phyloP scores from a whole-genome alignment of 2,888 invertebrate species.

The Hoplodrina blanda region DNA sequence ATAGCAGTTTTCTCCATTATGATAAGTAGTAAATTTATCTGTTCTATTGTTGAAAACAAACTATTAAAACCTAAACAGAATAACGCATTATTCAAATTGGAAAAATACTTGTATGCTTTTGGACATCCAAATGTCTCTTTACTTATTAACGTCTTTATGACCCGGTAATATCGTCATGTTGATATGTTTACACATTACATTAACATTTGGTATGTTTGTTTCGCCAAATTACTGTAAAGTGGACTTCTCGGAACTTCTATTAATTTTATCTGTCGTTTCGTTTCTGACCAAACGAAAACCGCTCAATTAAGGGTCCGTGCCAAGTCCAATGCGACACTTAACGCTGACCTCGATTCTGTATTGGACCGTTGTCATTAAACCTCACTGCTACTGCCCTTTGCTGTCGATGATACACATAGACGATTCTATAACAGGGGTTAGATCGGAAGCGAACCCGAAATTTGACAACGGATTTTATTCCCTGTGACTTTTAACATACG shows the following conservation, averaged over 20 bases:
- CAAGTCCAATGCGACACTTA: slow-evolving; percentile 85
- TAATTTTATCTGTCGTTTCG: slow-evolving; percentile 58
- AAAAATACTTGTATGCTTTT: too few species aligned
- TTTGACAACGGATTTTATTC: slow-evolving; percentile 68
- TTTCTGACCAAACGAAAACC: slow-evolving; percentile 73
- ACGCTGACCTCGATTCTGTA: slow-evolving; percentile 85
- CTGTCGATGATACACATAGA: slow-evolving; percentile 72
- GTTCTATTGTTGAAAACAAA: not conserved
- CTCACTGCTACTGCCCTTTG: slow-evolving; percentile 78
- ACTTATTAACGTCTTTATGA: not conserved
- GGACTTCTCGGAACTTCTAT: slow-evolving; percentile 52
- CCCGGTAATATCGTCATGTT: not conserved
- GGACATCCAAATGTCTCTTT: too few species aligned
- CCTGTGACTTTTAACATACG: slow-evolving; percentile 65
- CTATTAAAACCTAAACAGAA: not conserved
- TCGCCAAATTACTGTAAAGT: not conserved
- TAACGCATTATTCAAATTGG: not conserved
- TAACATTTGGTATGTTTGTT: not conserved
- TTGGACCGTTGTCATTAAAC: slow-evolving; percentile 86
- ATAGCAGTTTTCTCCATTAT: not conserved
- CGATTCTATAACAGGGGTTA: slow-evolving; percentile 82
- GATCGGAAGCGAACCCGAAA: slow-evolving; percentile 70
- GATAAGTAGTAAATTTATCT: not conserved
- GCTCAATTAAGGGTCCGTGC: slow-evolving; percentile 82
- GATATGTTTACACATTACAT: not conserved